Evolutionary conservation across 2,113 vertebrate species (phyloP), one percentile per base, ranked within the genome.

Genomic region (Tetrax tetrax): DNA sequence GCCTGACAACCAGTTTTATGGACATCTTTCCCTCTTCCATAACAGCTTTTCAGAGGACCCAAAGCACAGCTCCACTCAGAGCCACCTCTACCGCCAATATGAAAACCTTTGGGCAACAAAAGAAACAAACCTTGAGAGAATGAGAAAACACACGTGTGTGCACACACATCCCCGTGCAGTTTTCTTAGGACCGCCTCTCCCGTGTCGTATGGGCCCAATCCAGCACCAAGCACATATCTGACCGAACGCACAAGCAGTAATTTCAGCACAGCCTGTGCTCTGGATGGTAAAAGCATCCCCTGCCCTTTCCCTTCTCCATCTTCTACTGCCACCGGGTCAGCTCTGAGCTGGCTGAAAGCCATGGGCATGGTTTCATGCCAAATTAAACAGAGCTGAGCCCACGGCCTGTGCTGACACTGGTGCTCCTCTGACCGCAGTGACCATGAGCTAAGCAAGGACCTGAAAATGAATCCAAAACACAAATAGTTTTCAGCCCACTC

Each of bases 361-460:
- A 0, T 4, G 12, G 68, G 66, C 33, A 76, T 3, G 1, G 70
- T 50, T 89, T 91, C 56, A 54, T 47, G 41, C 72, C 87, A 87
- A 17, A 91, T 53, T 65, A 82, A 90, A 88, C 45, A 90, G 61
- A 84, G 33, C 37, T 60, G 82, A 92, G 91, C 54, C 86, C 68
- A 53, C 0, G 1, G 74, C 68, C 83, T n/a, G 22, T 48, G 70
- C 90, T 89, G 93, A 89, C 85, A 50, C 68, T 57, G 57, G 33
- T 72, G 50, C 13, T 93, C 68, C 22, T 78, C 77, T 61, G 61
- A 94, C 89, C 84, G 72, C 61, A 72, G 16, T 53, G 74, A 87
- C 84, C 81, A 61, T 28, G 41, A 91, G 53, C 69, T 61, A 47
- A 84, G 89, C 45, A 96, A 54, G 14, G 43, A 93, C 41, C n/a